Base-by-base conservation (phyloP, 2,888 invertebrate genomes). In the Corbicula japonica region DNA sequence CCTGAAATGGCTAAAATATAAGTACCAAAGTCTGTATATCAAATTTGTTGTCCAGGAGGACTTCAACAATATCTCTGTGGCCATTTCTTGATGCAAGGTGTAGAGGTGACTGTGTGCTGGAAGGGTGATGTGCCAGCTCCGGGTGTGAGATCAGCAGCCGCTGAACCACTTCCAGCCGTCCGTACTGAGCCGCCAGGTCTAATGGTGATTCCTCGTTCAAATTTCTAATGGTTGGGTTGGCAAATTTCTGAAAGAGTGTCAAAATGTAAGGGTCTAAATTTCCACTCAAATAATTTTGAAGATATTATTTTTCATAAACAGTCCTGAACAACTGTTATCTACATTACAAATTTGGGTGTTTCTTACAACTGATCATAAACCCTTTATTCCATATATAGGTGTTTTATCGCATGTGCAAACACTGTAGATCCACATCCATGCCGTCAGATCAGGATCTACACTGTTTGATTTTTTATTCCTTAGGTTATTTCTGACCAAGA, bases 31-130 rank as follows among this genome's bases (percentile, higher is more conserved):
- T 89, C 94, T 98, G 98, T 5, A 98, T 97, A 92, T 97, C 96
- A 89, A 98, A 96, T 0, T 98, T 98, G 23, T 97, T 96, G 15
- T 96, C 95, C 62, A 98, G 95, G 2, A 98, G 94, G 0, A 96
- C 95, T 89, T 96, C 96, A 38, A 98, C 98, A 46, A 98, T 97
- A 68, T 90, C 87, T 21, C 79, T 76, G 81, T 94, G 94, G 6
- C 98, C 99, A 94, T 98, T 97, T 86, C 97, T 96, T 92, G 97
- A 97, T 79, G 98, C 98, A 84, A 98, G 95, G 93, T 98, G 98
- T n/a, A 99, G 95, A 0, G 98, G 97, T 15, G 98, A 97, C 91
- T 97, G 96, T 76, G 96, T 95, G 92, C 96, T 96, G 63, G 95
- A 89, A 50, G 92, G 90, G 52, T 90, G 85, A 8, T 90, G 87